Base-by-base conservation (phyloP, 2,113 vertebrate genomes). In the Erinaceus europaeus region DNA sequence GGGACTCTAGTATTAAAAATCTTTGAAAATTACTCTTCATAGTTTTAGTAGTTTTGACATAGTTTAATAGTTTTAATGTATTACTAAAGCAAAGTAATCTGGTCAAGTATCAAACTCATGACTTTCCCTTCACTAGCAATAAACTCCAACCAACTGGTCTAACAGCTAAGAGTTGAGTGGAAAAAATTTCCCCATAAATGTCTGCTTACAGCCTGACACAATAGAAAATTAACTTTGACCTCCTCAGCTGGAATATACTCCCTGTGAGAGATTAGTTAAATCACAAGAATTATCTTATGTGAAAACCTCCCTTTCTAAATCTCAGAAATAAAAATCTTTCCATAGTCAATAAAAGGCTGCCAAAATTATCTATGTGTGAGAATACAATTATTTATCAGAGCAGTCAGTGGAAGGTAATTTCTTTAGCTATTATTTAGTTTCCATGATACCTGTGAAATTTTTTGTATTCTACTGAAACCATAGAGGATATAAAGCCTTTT, bases 71-170 rank as follows among this genome's bases (percentile, higher is more conserved):
- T n/a, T n/a, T n/a, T n/a, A n/a, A n/a, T n/a, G n/a, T n/a, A n/a
- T n/a, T n/a, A n/a, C n/a, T 29, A 20, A 88, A 69, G n/a, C 55
- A 64, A 59, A 72, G 64, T n/a, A 57, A 65, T 75, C 40, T 86
- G 57, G 52, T 40, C 59, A 75, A 74, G 77, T 84, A 38, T 81
- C 69, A 85, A 3, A 86, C 75, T 90, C 64, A n/a, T 36, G 88
- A 91, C 91, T 81, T 91, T 90, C 46, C 42, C 57, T 64, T 89
- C 29, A 13, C 36, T 81, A 87, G 77, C 80, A 90, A 40, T 32
- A 38, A 78, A 86, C 11, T 52, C 73, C 29, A 74, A 73, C 76
- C 89, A 86, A 89, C 81, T 62, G 72, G 50, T 20, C 53, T 44
- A 40, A 12, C 91, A 90, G 77, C 84, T 87, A 74, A 75, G 44